phyloP scores from a whole-genome alignment of 2,888 invertebrate genomes.

The Orthosia gothica region DNA sequence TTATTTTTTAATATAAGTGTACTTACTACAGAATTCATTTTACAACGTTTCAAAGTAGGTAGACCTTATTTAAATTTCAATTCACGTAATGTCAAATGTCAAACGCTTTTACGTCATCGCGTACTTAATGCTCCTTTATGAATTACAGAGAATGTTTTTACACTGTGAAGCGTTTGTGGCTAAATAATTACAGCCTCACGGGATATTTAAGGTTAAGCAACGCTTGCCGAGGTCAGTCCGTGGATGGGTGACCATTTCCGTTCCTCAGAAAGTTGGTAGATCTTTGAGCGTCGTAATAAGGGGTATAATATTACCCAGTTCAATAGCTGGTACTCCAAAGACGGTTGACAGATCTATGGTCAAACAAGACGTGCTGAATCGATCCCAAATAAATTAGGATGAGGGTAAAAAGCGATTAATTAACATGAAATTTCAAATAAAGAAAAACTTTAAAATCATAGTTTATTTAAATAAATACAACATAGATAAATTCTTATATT shows the following conservation, averaged over 20 bases:
- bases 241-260: no score
- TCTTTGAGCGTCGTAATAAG: no score
- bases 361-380: no score
- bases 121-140: background rate
- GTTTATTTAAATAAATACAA: background rate
- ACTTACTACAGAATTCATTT: background rate
- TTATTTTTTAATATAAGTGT: no score
- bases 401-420: background rate
- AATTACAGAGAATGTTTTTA: background rate
- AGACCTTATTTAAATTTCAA: slow-evolving; percentile 43
- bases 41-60: background rate
- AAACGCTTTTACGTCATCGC: slow-evolving; percentile 34
- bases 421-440: background rate
- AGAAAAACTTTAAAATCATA: background rate
- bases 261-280: no score
- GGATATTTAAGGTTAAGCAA: no score
- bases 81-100: slow-evolving; percentile 49
- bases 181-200: no score
- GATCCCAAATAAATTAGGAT: background rate
- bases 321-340: background rate
- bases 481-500: no score
- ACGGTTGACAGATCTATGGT: background rate
- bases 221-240: no score
- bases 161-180: background rate
- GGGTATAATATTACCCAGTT: no score